Conservation (phyloP, 2,888 invertebrate species). For the Folsomia candida region DNA sequence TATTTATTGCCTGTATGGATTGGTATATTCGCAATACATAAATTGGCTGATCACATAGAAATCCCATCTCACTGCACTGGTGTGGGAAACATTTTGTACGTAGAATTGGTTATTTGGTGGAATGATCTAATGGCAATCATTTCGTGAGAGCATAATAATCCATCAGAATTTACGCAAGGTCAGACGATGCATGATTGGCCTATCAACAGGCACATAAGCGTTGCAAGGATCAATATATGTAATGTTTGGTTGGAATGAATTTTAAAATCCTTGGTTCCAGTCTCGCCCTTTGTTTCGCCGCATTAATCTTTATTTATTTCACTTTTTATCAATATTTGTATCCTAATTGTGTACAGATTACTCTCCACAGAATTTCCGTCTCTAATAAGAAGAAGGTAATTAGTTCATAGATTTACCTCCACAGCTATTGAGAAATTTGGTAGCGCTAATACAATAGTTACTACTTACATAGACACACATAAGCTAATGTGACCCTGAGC, state of each 20-base stretch:
- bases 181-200: not conserved
- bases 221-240: not conserved
- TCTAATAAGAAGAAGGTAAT: not conserved
- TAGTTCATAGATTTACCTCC: not conserved
- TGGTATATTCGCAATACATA: too few relatives aligned
- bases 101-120: not conserved
- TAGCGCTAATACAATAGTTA: not conserved
- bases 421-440: too few relatives aligned
- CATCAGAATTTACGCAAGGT: slow-evolving; percentile 4
- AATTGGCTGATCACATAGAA: too few relatives aligned
- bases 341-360: not conserved
- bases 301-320: not conserved
- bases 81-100: too few relatives aligned
- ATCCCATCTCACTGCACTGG: too few relatives aligned
- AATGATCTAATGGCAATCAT: not conserved
- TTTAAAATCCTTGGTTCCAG: not conserved
- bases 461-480: too few relatives aligned
- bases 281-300: not conserved
- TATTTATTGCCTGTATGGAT: too few relatives aligned
- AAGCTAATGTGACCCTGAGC: not conserved
- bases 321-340: not conserved
- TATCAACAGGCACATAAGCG: not conserved
- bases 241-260: too few relatives aligned
- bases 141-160: slow-evolving; percentile 11
- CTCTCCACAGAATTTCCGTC: not conserved